Conservation (phyloP, 2,888 invertebrate genomes). For the Andrena praecox region DNA sequence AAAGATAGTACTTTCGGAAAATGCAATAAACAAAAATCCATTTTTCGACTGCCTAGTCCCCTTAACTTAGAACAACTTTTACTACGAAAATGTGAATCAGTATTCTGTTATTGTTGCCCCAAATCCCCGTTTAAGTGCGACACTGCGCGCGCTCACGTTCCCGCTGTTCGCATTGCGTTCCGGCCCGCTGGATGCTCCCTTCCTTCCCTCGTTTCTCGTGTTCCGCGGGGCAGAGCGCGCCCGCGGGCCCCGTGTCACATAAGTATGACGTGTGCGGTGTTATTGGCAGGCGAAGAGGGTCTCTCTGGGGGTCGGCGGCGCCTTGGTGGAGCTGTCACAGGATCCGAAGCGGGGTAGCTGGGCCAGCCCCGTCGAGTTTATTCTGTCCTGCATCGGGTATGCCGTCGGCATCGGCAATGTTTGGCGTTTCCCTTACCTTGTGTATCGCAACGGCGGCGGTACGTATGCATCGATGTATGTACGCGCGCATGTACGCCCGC, state of each 20-base stretch:
- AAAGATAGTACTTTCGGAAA: too few species aligned
- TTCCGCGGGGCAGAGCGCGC: neutral
- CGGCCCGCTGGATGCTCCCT: neutral
- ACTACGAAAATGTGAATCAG: too few species aligned
- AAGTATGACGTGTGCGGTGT: conserved; percentile 69
- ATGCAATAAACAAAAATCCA: too few species aligned
- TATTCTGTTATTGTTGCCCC: too few species aligned
- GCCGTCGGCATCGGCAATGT: conserved; percentile 93
- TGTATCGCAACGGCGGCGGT: conserved; percentile 93
- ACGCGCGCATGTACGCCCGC: neutral
- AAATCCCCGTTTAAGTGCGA: too few species aligned
- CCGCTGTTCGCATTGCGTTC: conserved; percentile 31
- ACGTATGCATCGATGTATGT: conserved; percentile 77
- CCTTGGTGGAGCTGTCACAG: conserved; percentile 73
- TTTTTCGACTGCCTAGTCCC: too few species aligned
- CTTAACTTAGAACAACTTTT: too few species aligned
- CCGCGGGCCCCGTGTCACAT: conserved; percentile 46
- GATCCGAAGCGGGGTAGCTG: conserved; percentile 86
- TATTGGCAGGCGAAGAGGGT: conserved; percentile 78
- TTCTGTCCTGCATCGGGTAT: conserved; percentile 91
- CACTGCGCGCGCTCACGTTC: conserved; percentile 1
- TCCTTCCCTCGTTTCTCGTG: neutral
- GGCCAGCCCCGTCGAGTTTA: conserved; percentile 90
- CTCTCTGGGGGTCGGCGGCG: conserved; percentile 77
- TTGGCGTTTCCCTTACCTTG: conserved; percentile 92